Conservation (phyloP, 2,888 invertebrate species). For the Pterobdella sp. region DNA sequence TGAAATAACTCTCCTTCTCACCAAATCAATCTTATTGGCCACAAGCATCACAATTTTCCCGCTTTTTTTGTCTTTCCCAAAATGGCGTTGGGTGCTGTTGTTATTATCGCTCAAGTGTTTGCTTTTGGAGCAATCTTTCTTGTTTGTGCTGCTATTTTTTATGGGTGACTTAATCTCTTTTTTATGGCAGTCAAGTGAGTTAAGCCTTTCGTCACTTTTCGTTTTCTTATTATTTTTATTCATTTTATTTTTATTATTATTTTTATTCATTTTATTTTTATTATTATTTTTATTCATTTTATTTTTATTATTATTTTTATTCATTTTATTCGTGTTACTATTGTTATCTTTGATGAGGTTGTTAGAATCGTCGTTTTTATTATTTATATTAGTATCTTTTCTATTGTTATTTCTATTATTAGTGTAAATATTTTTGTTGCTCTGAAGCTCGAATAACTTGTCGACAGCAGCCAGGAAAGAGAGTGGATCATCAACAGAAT, state of each 20-base stretch:
- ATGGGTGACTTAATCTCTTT: too few relatives aligned
- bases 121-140: too few relatives aligned
- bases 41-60: not conserved
- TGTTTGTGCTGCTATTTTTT: too few relatives aligned
- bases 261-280: too few relatives aligned
- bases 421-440: too few relatives aligned
- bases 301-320: not conserved
- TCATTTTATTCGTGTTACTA: not conserved
- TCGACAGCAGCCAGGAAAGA: not conserved
- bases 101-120: too few relatives aligned
- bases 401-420: not conserved
- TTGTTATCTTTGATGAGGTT: not conserved
- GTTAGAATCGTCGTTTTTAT: not conserved
- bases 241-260: too few relatives aligned
- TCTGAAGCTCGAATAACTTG: not conserved
- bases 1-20: not conserved
- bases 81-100: too few relatives aligned
- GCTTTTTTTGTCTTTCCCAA: too few relatives aligned
- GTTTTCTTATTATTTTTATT: too few relatives aligned
- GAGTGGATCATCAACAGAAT: not conserved
- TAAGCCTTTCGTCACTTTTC: too few relatives aligned
- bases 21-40: not conserved
- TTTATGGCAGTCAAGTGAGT: too few relatives aligned
- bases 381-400: not conserved
- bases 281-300: not conserved